Conservation (phyloP, 92 coral and sea anemone genomes). For the Paragorgia papillata region DNA sequence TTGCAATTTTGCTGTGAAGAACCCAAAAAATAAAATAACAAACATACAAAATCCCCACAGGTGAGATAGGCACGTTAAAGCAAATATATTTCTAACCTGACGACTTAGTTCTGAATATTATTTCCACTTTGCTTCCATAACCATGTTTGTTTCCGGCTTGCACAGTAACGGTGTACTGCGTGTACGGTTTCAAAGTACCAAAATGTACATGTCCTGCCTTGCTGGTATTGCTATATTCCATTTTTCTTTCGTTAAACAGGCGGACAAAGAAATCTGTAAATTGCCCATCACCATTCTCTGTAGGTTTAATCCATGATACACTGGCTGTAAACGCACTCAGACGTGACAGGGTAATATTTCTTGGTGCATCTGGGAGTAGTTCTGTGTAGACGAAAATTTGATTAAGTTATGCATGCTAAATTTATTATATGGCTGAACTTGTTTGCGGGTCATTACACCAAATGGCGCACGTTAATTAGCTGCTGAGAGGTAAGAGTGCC, state of each 20-base stretch:
- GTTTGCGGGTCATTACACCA: background rate
- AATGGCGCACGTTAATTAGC: background rate
- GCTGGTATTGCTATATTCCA: background rate
- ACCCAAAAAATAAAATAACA: too few species aligned
- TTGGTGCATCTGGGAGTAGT: slow-evolving; percentile 16
- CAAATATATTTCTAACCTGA: slow-evolving; percentile 28
- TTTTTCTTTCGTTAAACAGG: background rate
- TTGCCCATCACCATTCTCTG: slow-evolving; percentile 6
- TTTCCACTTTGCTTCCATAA: slow-evolving; percentile 5
- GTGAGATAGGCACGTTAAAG: too few species aligned
- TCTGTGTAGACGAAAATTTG: slow-evolving; percentile 1
- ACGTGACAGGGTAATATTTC: background rate
- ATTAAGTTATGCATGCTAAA: too few species aligned
- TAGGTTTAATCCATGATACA: slow-evolving; percentile 9
- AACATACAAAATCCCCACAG: too few species aligned
- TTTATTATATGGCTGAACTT: too few species aligned
- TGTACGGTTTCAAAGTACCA: slow-evolving; percentile 9
- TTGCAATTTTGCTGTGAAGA: too few species aligned
- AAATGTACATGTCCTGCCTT: background rate
- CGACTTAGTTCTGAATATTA: slow-evolving; percentile 2
- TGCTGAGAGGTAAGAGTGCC: background rate
- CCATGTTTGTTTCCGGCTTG: slow-evolving; percentile 42
- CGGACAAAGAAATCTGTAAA: slow-evolving; percentile 7
- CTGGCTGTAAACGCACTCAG: background rate
- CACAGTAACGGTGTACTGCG: background rate